Percentiles rank a stretch among this genome's conserved stretches.
These are phyloP conservation scores for Salvelinus namaycush DNA, from an alignment of 2,113 vertebrate species.

Conservation along the genomic window DNA sequence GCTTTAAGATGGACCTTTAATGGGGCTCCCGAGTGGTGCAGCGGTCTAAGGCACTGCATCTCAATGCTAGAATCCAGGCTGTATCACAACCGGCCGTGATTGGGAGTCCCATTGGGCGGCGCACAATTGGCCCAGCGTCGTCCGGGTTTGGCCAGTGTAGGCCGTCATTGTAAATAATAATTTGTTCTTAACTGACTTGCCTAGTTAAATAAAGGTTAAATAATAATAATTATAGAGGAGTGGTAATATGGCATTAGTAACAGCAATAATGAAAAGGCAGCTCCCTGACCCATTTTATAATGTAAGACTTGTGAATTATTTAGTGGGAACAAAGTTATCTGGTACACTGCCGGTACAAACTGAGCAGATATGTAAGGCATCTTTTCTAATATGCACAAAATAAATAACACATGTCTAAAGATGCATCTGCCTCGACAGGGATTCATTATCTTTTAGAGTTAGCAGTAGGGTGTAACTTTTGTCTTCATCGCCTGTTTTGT, in stretches of 20 bases:
- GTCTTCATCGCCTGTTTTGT: constrained; percentile 59
- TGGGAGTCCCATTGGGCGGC: no score
- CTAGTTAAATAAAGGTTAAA: no score
- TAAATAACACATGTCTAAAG: constrained; percentile 72
- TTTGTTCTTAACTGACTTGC: no score
- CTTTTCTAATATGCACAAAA: constrained; percentile 72
- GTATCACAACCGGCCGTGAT: no score
- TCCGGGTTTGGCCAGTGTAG: no score
- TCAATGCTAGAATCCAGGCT: no score
- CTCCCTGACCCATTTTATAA: constrained; percentile 72
- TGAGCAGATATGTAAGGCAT: constrained; percentile 67
- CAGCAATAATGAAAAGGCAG: constrained; percentile 67
- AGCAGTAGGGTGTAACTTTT: constrained; percentile 50
- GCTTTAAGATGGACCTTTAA: no score
- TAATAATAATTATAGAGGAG: no score
- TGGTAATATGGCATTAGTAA: constrained; percentile 24
- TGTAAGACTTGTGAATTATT: constrained; percentile 74
- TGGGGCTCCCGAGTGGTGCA: no score
- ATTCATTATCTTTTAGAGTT: constrained; percentile 66
- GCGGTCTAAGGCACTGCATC: no score
- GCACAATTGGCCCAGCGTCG: no score
- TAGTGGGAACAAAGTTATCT: constrained; percentile 76
- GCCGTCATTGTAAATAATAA: no score
- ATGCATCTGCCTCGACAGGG: constrained; percentile 67
- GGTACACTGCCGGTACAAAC: constrained; percentile 74